Evolutionary conservation across 2,113 vertebrate genomes (phyloP).

Genomic region (Hippolais icterina): DNA sequence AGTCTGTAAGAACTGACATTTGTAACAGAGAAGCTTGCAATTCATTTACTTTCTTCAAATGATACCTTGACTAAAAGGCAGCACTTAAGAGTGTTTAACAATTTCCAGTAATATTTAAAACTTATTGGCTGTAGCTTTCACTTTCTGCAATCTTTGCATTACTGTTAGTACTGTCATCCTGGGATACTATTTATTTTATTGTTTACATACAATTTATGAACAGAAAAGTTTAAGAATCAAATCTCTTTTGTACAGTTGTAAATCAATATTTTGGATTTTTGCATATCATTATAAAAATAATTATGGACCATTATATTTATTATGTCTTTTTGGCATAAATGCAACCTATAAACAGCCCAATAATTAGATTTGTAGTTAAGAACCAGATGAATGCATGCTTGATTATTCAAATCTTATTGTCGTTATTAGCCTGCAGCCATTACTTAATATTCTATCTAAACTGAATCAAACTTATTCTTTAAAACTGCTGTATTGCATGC

Average conservation of each 20-base stretch:
- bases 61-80: not conserved
- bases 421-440: not conserved
- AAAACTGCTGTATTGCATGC: not conserved
- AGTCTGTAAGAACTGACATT: not conserved
- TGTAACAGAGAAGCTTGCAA: not conserved
- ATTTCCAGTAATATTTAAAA: not conserved
- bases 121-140: not conserved
- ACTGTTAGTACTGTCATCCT: not conserved
- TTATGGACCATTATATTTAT: not conserved
- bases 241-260: fast-evolving
- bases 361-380: not conserved
- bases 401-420: not conserved
- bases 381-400: not conserved
- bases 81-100: not conserved
- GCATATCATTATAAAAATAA: not conserved
- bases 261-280: not conserved
- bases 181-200: not conserved
- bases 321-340: not conserved
- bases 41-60: not conserved
- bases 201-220: not conserved
- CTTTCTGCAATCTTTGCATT: not conserved
- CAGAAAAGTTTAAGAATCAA: not conserved
- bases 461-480: not conserved
- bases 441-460: not conserved
- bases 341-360: not conserved